phyloP scores from a whole-genome alignment of 2,888 invertebrate genomes.

The Folsomia manolachei region DNA sequence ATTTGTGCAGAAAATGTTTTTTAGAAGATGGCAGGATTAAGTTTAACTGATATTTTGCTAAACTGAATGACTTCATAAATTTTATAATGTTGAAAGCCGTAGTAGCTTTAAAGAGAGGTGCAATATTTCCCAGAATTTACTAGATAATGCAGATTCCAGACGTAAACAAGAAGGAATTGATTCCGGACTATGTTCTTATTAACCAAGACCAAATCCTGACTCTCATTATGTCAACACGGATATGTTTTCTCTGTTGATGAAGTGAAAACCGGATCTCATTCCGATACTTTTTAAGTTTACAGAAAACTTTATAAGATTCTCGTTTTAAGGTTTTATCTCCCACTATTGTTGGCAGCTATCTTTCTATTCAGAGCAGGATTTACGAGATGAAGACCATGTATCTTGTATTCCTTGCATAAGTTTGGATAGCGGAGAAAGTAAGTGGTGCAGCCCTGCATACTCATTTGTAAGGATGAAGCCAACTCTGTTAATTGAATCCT shows the following conservation, averaged over 20 bases:
- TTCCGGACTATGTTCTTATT: not conserved
- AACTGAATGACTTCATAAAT: conserved; percentile 16
- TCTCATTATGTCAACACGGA: not conserved
- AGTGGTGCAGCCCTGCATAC: too few relatives aligned
- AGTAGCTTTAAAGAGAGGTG: too few relatives aligned
- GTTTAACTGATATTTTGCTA: too few relatives aligned
- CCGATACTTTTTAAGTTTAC: not conserved
- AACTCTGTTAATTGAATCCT: conserved; percentile 4
- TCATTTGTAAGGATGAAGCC: conserved; percentile 5
- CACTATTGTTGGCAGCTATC: not conserved
- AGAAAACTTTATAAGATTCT: not conserved
- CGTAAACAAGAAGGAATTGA: not conserved
- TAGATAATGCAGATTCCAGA: too few relatives aligned
- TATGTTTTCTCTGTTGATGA: not conserved
- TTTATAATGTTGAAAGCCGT: too few relatives aligned
- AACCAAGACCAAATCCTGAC: not conserved
- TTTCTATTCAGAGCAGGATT: not conserved
- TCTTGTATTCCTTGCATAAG: not conserved
- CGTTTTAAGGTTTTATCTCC: too few relatives aligned
- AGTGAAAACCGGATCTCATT: not conserved
- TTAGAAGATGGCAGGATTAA: too few relatives aligned
- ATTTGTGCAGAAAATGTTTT: not conserved
- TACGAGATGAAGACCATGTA: too few relatives aligned
- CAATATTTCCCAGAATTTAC: too few relatives aligned
- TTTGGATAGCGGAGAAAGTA: not conserved